Evolutionary conservation across 2,888 invertebrate genomes (phyloP).

Genomic region (Acleris cristana): DNA sequence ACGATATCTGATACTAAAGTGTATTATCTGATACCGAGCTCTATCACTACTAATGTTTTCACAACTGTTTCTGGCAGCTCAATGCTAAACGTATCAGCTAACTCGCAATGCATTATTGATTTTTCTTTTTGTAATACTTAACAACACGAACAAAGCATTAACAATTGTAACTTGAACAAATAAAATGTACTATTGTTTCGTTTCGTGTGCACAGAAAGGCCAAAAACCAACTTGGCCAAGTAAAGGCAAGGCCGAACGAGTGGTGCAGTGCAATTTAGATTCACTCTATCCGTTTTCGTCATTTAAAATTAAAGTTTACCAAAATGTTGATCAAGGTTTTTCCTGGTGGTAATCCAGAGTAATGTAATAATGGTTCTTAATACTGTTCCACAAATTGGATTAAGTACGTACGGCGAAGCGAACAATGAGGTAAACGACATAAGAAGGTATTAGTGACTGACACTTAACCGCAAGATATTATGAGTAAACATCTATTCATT

Average conservation of each 20-base stretch:
- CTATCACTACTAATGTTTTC: constrained; percentile 29
- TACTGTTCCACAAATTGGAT: constrained; percentile 30
- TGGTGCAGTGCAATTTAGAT: constrained; percentile 49
- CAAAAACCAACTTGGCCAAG: constrained; percentile 51
- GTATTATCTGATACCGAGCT: constrained; percentile 34
- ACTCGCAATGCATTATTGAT: constrained; percentile 23
- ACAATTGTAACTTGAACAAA: constrained; percentile 25
- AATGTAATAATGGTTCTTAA: constrained; percentile 39
- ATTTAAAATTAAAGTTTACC: constrained; percentile 47
- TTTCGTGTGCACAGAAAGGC: constrained; percentile 51
- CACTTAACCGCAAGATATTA: constrained; percentile 29
- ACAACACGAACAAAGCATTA: constrained; percentile 23
- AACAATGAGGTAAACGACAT: constrained; percentile 24
- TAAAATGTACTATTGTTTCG: constrained; percentile 46
- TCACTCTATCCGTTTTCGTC: constrained; percentile 48
- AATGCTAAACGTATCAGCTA: constrained; percentile 24
- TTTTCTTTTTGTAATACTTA: constrained; percentile 5
- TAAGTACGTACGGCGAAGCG: constrained; percentile 16
- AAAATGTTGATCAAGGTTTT: constrained; percentile 52
- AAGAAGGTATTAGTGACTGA: constrained; percentile 28
- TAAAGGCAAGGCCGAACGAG: constrained; percentile 63
- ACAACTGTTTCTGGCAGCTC: constrained; percentile 35
- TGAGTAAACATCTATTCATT: neutral
- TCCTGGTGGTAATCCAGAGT: constrained; percentile 44
- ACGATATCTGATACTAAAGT: constrained; percentile 28